Base-by-base conservation (phyloP, 2,888 invertebrate species). In the Trichacis sp. region DNA sequence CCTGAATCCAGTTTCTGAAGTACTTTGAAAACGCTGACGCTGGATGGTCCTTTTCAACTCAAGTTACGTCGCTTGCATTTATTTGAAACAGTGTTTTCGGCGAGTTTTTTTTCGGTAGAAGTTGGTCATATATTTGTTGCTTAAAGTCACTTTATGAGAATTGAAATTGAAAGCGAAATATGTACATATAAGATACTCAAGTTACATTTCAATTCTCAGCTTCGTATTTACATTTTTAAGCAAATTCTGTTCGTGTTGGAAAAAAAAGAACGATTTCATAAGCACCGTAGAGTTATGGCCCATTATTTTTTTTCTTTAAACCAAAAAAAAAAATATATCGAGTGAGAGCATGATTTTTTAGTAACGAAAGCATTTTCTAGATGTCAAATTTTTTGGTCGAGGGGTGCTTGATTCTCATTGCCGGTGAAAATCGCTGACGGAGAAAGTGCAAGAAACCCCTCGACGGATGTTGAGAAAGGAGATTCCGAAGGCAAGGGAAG, bases 271-370 rank as follows among this genome's bases (percentile, higher is more conserved):
- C 24, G 3, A 24, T 24, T 24, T 24, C 8, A 24, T 24, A 5
- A 24, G 38, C 38, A 50, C 46, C 19, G 11, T n/a, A 43, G 66
- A 61, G 66, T 71, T 69, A 57, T 71, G 62, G 40, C 59, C 49
- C 53, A 64, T 42, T 55, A 61, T 64, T 11, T n/a, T n/a, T n/a
- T n/a, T n/a, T n/a, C n/a, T n/a, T n/a, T n/a, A n/a, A n/a, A n/a
- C n/a, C n/a, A 24, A 24, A 24, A 24, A 24, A 24, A 24, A 24
- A 54, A 68, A 69, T 67, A 73, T 55, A 59, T 71, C 70, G 77
- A 77, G 78, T 78, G 77, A 75, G 70, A 69, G 77, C 78, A 78
- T 78, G 78, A 69, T 70, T 66, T 72, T 76, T 75, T 61, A 64
- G 68, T 67, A 72, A 63, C 47, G 70, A 75, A 74, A 73, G 64